Evolutionary conservation across 2,797 vertebrate genomes (phyloP), one percentile per base, ranked within the genome.

Genomic region (Coccyzus lansbergi): DNA sequence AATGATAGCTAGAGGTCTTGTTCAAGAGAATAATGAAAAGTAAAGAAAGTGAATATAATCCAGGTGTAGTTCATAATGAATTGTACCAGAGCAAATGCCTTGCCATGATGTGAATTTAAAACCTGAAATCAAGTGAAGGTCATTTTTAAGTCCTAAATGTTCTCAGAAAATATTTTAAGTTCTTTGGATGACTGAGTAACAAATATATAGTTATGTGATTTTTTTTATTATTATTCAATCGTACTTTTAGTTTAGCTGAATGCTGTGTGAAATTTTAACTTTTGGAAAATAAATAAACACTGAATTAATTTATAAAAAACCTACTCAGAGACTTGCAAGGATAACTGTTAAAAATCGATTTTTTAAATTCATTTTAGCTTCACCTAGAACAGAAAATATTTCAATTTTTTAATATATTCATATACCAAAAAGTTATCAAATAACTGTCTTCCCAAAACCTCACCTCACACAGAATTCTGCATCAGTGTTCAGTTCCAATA

Each of bases 1-100:
- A 74, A 93, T 90, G 67, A 93, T 96, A 90, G 7, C 52, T 34
- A 70, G 58, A 87, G 24, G 10, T 71, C 87, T 65, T 81, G n/a
- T 75, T 38, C 13, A 62, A 53, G 7, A 71, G 53, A 89, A 69
- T 78, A 95, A 95, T 90, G 63, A 86, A 93, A 92, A 93, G 31
- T 77, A 88, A 96, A 93, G 82, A 88, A 88, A 78, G n/a, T 19
- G 5, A 92, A 48, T 62, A 52, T 81, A 86, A 85, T 62, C 85
- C 80, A 93, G 85, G 59, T 49, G 62, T 7, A 64, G 28, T 77
- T 95, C 38, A 78, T 68, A 83, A 81, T 62, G n/a, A 83, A 81
- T 80, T 68, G n/a, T 34, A 86, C 46, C 33, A 94, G 75, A 42
- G 49, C 59, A 92, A 94, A 92, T 87, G 8, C 77, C 62, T 94